These are phyloP conservation scores for Cossypha heuglini DNA, from an alignment of 2,797 vertebrate genomes.

Conservation along the genomic window DNA sequence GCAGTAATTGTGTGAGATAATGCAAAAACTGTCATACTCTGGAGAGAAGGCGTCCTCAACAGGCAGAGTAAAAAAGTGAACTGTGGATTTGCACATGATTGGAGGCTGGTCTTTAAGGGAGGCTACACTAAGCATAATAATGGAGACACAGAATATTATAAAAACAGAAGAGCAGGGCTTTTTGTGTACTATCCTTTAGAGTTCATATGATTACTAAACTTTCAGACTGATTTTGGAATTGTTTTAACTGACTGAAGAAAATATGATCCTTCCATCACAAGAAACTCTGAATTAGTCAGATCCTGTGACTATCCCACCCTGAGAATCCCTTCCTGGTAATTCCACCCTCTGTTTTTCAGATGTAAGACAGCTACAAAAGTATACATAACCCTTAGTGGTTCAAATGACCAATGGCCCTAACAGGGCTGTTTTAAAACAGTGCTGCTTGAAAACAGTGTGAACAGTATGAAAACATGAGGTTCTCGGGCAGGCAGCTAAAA, in stretches of 20 bases:
- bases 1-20: accelerated
- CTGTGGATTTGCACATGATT: not conserved
- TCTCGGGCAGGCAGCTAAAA: not conserved
- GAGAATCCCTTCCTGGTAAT: not conserved
- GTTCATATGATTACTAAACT: not conserved
- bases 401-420: not conserved
- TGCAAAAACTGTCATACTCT: not conserved
- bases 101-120: not conserved
- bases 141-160: accelerated
- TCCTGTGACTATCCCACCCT: not conserved
- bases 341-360: not conserved
- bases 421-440: not conserved
- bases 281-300: not conserved
- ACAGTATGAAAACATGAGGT: too few species aligned
- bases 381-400: not conserved
- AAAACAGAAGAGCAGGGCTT: not conserved
- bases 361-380: not conserved
- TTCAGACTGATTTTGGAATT: not conserved
- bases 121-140: not conserved
- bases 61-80: not conserved
- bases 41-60: not conserved
- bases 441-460: not conserved
- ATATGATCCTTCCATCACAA: not conserved
- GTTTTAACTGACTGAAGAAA: not conserved
- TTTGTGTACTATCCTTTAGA: not conserved